Evolutionary conservation across 1,140 invertebrate genomes (phyloP), one percentile per base, ranked within the genome.

Genomic region (Hyles euphorbiae): DNA sequence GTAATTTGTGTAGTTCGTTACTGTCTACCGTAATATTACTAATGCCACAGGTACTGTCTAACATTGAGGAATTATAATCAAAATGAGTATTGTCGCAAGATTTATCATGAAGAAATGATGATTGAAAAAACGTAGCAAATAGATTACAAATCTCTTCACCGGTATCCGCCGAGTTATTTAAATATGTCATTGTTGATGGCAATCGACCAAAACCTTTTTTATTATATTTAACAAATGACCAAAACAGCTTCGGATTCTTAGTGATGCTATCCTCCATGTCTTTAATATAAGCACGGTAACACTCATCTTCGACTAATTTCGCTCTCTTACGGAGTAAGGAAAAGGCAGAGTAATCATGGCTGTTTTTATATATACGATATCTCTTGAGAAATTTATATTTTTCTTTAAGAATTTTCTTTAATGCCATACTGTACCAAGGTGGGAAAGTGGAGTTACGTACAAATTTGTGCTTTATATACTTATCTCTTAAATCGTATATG

Each of bases 391-490:
- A 68, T 64, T n/a, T 68, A 51, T 46, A 53, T 53, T 61, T 68
- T 53, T 68, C 66, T 52, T 61, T 64, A 8, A 68, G 51, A 3
- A 59, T 9, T 54, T 68, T 68, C 34, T 58, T 68, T 2, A 63
- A 34, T 6, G 57, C 36, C 1, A 34, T 3, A 34, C 33, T 68
- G 46, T 59, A 68, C 65, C 65, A 68, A 2, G 61, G 61, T 9
- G 61, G 61, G 56, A 49, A 67, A 10, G n/a, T 12, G 12, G 40
- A 51, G 46, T 10, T 8, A 11, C 11, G 22, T 32, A 61, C 12
- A 11, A 46, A 12, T 51, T 51, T 56, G 49, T 55, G 34, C 10
- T 32, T 34, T 9, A 60, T 50, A 45, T 51, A 46, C 4, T 51
- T 61, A 51, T 56, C 40, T 32, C 3, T 50, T 7, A 44, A 34